Conservation (phyloP, 1,140 invertebrate genomes). For the Amphibalanus amphitrite region DNA sequence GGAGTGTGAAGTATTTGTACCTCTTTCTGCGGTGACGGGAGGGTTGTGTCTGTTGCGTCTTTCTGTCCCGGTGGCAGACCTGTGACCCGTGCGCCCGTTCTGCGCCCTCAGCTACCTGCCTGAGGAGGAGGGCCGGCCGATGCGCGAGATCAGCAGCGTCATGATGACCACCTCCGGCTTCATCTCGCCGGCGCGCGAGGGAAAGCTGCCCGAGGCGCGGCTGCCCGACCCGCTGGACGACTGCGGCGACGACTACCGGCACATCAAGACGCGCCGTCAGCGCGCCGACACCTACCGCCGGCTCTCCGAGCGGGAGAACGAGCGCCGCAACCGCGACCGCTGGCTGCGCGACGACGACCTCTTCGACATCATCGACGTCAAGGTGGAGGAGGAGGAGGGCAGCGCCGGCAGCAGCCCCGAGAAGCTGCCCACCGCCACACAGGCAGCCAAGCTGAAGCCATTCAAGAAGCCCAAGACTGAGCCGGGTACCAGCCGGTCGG, state of each 20-base stretch:
- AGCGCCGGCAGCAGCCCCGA: slow-evolving; percentile 16
- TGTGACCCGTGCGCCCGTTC: no score
- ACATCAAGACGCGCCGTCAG: not conserved
- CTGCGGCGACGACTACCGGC: slow-evolving; percentile 15
- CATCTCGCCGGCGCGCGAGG: slow-evolving; percentile 74
- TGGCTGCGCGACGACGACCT: slow-evolving; percentile 6
- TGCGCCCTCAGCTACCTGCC: not conserved
- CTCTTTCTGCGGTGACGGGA: no score
- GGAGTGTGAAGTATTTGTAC: no score
- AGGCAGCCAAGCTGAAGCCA: slow-evolving; percentile 10
- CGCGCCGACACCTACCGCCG: slow-evolving; percentile 14
- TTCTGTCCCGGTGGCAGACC: no score
- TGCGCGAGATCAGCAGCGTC: slow-evolving; percentile 80
- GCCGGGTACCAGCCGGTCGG: slow-evolving; percentile 1
- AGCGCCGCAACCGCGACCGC: slow-evolving; percentile 25
- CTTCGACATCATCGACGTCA: slow-evolving; percentile 25
- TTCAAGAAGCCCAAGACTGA: slow-evolving; percentile 24
- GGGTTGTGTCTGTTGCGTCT: no score
- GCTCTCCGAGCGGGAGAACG: not conserved
- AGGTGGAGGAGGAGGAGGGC: slow-evolving; percentile 28
- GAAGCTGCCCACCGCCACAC: slow-evolving; percentile 35
- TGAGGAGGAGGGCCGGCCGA: slow-evolving; percentile 33
- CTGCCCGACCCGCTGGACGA: slow-evolving; percentile 36
- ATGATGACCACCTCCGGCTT: slow-evolving; percentile 90
- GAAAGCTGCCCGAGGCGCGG: slow-evolving; percentile 69